A percentile compares a stretch with the other conserved stretches of the same genome.
Evolutionary conservation across 2,797 vertebrate genomes (phyloP).

Genomic region (Momotus momota): DNA sequence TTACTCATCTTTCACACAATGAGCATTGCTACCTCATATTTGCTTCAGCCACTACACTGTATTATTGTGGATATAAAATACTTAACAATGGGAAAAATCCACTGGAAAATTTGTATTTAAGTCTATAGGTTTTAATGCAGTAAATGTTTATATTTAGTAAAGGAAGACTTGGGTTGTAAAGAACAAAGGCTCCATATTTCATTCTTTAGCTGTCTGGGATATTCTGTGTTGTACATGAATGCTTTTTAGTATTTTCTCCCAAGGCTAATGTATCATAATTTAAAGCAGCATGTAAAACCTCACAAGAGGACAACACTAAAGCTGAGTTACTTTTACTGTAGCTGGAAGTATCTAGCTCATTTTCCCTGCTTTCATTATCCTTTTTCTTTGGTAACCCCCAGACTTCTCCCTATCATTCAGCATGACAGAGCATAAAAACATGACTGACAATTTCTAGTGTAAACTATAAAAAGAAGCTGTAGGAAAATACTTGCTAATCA

Average conservation of each 20-base stretch:
- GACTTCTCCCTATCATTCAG: conserved; percentile 42
- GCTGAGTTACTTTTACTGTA: conserved; percentile 69
- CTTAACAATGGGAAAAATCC: conserved; percentile 61
- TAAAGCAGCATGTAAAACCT: conserved; percentile 73
- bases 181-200: conserved; percentile 61
- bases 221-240: conserved; percentile 63
- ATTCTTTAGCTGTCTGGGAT: conserved; percentile 69
- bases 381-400: conserved; percentile 60
- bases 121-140: conserved; percentile 59
- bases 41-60: conserved; percentile 61
- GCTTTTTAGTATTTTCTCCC: conserved; percentile 74
- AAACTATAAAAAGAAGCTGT: conserved; percentile 28
- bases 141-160: conserved; percentile 70
- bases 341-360: conserved; percentile 69
- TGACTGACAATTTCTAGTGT: conserved; percentile 45
- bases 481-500: conserved; percentile 31
- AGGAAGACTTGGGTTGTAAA: conserved; percentile 66
- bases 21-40: conserved; percentile 74
- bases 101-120: conserved; percentile 66
- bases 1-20: conserved; percentile 83
- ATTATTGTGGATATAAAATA: conserved; percentile 68
- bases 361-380: conserved; percentile 62
- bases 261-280: conserved; percentile 79
- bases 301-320: conserved; percentile 74
- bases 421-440: conserved; percentile 50